phyloP scores from a whole-genome alignment of 2,113 vertebrate species.

The Carassius auratus region DNA sequence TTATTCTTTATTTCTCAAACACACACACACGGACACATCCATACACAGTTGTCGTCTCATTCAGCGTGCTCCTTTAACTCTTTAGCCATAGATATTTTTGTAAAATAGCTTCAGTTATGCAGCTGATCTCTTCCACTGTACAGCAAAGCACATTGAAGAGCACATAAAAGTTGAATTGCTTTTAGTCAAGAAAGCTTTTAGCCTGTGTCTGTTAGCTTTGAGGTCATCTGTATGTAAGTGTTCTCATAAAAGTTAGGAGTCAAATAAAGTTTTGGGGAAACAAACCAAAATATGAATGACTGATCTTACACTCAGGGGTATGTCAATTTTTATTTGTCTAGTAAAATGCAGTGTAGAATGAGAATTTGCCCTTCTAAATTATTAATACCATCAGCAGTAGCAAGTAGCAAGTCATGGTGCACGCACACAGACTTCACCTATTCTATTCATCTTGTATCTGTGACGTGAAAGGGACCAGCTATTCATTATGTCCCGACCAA shows the following conservation, averaged over 20 bases:
- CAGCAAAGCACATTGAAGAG: not conserved
- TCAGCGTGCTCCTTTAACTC: not conserved
- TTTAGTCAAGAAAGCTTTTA: not conserved
- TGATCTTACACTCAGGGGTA: not conserved
- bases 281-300: not conserved
- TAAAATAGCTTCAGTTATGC: not conserved
- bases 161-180: constrained; percentile 2
- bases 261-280: not conserved
- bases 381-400: not conserved
- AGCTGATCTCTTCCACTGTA: not conserved
- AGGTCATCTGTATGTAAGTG: not conserved
- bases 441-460: not conserved
- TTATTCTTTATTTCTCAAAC: not conserved
- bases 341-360: not conserved
- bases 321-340: not conserved
- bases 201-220: not conserved
- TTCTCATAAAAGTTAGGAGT: not conserved
- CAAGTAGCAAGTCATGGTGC: not conserved
- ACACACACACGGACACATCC: not conserved
- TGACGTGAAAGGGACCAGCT: not conserved
- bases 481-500: not conserved
- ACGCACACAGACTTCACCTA: not conserved
- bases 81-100: not conserved
- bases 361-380: not conserved
- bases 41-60: not conserved